These are phyloP conservation scores for Choristoneura rosaceana DNA, from an alignment of 2,888 invertebrate genomes.

Conservation along the genomic window DNA sequence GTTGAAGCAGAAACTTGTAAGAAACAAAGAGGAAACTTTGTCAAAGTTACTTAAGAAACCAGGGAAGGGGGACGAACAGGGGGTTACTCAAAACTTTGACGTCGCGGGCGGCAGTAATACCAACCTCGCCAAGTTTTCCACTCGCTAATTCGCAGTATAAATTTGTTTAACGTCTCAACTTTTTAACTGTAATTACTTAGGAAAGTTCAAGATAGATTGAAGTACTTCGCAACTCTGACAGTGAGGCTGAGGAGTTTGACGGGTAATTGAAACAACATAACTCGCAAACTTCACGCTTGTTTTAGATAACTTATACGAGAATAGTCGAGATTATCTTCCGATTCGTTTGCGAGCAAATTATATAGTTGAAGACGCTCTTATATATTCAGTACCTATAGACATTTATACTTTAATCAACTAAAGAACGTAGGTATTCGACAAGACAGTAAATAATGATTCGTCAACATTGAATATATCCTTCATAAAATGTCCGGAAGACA, in stretches of 20 bases:
- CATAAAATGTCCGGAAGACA: background rate
- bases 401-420: background rate
- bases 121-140: slow-evolving; percentile 71
- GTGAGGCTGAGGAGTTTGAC: slow-evolving; percentile 62
- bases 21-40: slow-evolving; percentile 78
- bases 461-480: background rate
- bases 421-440: background rate
- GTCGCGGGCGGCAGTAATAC: slow-evolving; percentile 73
- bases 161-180: slow-evolving; percentile 85
- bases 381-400: background rate
- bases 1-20: slow-evolving; percentile 66
- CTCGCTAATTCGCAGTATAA: slow-evolving; percentile 84
- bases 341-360: background rate
- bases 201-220: slow-evolving; percentile 77
- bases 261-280: slow-evolving; percentile 61
- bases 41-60: slow-evolving; percentile 71
- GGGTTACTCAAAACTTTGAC: slow-evolving; percentile 77
- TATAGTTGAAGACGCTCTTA: background rate
- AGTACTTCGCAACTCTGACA: slow-evolving; percentile 69
- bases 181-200: slow-evolving; percentile 83
- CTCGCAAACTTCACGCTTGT: slow-evolving; percentile 36
- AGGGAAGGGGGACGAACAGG: slow-evolving; percentile 60
- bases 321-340: slow-evolving; percentile 1
- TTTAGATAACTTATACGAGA: slow-evolving; percentile 17
- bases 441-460: background rate